Percentiles rank a stretch among this genome's conserved stretches.
Conservation (phyloP, 2,113 vertebrate species). For the Archilochus colubris region DNA sequence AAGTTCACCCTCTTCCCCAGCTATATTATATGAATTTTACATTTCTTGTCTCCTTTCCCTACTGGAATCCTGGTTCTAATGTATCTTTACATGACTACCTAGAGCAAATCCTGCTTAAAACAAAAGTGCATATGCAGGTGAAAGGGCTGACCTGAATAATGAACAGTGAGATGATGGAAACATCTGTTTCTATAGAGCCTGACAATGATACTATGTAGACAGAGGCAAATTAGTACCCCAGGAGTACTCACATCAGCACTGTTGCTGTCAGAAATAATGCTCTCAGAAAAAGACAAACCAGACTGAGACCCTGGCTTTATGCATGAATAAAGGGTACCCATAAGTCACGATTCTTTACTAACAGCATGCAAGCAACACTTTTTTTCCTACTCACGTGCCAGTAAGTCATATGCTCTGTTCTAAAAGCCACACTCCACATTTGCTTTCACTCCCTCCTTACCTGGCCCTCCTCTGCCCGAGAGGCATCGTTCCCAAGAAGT, state of each 20-base stretch:
- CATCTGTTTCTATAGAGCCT: not conserved
- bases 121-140: not conserved
- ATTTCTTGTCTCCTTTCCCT: not conserved
- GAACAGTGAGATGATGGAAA: not conserved
- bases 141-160: not conserved
- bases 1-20: not conserved
- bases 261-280: not conserved
- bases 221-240: not conserved
- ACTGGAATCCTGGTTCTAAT: not conserved
- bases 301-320: not conserved
- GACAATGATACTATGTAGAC: not conserved
- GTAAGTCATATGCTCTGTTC: not conserved
- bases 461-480: conserved; percentile 84
- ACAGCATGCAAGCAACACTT: not conserved
- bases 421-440: rapidly evolving
- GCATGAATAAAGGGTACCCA: not conserved
- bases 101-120: not conserved
- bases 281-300: not conserved
- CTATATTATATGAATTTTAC: not conserved
- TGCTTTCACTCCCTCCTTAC: conserved; percentile 62
- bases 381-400: rapidly evolving
- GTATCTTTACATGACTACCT: not conserved
- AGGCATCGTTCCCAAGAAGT: conserved; percentile 82
- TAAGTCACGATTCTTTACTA: not conserved
- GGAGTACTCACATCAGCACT: not conserved